phyloP scores from a whole-genome alignment of 2,888 invertebrate genomes.

The Rotaria sp. region DNA sequence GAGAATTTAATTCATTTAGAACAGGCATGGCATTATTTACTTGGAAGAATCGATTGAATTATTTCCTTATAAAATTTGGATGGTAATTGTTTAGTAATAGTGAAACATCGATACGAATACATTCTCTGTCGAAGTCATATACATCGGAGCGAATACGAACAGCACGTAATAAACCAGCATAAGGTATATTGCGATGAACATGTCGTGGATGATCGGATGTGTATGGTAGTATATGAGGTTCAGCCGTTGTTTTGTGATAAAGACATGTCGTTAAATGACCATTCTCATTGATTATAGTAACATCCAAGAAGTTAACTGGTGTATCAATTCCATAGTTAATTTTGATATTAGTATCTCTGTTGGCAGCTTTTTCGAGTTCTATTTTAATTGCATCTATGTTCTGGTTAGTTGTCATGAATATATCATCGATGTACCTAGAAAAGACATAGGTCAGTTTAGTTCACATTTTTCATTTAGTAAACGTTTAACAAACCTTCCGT shows the following conservation, averaged over 20 bases:
- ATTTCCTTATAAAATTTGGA: neutral
- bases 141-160: neutral
- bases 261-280: neutral
- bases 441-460: too few species aligned
- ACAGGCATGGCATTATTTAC: neutral
- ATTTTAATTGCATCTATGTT: neutral
- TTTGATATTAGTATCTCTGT: neutral
- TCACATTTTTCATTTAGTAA: too few species aligned
- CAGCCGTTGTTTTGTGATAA: neutral
- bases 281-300: neutral
- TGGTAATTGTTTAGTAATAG: neutral
- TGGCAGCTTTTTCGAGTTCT: neutral
- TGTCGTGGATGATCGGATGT: neutral
- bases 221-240: neutral
- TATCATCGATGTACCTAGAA: neutral
- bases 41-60: neutral
- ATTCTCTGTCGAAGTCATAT: neutral
- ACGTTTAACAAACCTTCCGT: too few species aligned
- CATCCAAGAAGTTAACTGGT: neutral
- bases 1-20: neutral
- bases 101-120: neutral
- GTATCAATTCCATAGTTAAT: neutral
- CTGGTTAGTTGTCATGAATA: neutral
- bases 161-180: neutral
- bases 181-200: neutral